phyloP scores from a whole-genome alignment of 2,113 vertebrate genomes.

The Oryzias melastigma region DNA sequence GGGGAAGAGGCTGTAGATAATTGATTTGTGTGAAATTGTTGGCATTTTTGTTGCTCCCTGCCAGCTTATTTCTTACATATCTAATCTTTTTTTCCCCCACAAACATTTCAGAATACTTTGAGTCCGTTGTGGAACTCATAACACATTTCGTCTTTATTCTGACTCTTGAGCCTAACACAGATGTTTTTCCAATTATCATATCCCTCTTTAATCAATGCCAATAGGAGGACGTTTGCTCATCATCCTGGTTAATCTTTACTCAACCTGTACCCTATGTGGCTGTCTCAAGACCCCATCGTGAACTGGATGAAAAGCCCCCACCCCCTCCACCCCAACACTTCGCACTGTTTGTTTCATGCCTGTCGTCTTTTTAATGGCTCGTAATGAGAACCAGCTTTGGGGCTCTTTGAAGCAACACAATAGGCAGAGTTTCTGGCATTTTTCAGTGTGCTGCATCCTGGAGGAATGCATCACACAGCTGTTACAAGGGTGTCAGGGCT shows the following conservation, averaged over 20 bases:
- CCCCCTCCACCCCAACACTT: not conserved
- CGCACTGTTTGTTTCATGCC: constrained; percentile 49
- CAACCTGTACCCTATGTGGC: constrained; percentile 10
- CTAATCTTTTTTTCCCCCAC: constrained; percentile 9
- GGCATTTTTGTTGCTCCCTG: constrained; percentile 14
- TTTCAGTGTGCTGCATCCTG: constrained; percentile 53
- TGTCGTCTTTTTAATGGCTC: constrained; percentile 59
- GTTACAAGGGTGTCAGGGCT: constrained; percentile 48
- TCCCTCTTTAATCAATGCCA: constrained; percentile 29
- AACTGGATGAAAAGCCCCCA: constrained; percentile 17
- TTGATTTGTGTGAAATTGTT: not conserved
- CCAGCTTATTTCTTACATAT: constrained; percentile 22
- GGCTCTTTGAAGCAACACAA: constrained; percentile 60
- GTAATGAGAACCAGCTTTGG: constrained; percentile 68
- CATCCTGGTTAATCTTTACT: constrained; percentile 19
- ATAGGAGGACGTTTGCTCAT: constrained; percentile 16
- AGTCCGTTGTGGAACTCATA: constrained; percentile 13
- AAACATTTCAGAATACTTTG: constrained; percentile 17
- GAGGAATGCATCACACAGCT: constrained; percentile 73
- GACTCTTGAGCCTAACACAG: constrained; percentile 10
- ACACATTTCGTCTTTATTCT: constrained; percentile 5
- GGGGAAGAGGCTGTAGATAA: not conserved
- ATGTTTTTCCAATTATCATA: constrained; percentile 31
- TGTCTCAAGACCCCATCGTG: constrained; percentile 9
- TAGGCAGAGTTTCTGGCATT: constrained; percentile 68